Conservation (phyloP, 2,113 vertebrate genomes). For the Cyphomyrus discorhynchus region DNA sequence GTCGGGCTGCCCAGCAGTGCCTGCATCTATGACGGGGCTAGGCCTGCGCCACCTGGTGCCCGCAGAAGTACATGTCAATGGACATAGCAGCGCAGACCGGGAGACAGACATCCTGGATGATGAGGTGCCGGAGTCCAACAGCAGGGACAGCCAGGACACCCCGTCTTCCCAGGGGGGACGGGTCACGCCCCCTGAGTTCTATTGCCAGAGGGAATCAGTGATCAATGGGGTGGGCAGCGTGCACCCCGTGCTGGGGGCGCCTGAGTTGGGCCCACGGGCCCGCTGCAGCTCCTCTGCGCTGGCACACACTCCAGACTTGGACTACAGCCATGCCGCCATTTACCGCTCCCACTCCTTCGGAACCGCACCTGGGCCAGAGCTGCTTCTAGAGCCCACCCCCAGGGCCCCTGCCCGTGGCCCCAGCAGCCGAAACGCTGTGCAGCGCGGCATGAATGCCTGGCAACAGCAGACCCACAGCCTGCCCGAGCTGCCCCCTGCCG, state of each 20-base stretch:
- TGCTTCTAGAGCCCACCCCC: conserved; percentile 59
- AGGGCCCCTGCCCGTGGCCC: conserved; percentile 79
- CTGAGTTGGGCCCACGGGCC: conserved; percentile 45
- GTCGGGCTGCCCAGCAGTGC: conserved; percentile 46
- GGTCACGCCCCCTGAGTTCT: conserved; percentile 64
- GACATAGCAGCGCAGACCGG: conserved; percentile 69
- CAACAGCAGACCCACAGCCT: conserved; percentile 76
- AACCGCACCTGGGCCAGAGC: conserved; percentile 29
- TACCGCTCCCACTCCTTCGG: conserved; percentile 81
- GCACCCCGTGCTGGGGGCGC: conserved; percentile 48
- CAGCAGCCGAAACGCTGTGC: conserved; percentile 92
- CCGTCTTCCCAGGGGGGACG: conserved; percentile 78
- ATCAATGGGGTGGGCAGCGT: conserved; percentile 67
- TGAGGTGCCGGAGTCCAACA: conserved; percentile 86
- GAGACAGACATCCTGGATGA: conserved; percentile 97
- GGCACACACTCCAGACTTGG: conserved; percentile 54
- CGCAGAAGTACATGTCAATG: conserved; percentile 88
- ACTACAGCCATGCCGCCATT: conserved; percentile 53
- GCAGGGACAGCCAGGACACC: conserved; percentile 83
- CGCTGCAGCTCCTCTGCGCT: conserved; percentile 61
- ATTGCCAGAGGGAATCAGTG: conserved; percentile 59
- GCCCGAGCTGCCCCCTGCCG: conserved; percentile 71
- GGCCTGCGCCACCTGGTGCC: conserved; percentile 76
- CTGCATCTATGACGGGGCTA: conserved; percentile 38
- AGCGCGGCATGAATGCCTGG: conserved; percentile 88